Conservation (phyloP, 1,140 invertebrate species). For the Brachionus koreanus region DNA sequence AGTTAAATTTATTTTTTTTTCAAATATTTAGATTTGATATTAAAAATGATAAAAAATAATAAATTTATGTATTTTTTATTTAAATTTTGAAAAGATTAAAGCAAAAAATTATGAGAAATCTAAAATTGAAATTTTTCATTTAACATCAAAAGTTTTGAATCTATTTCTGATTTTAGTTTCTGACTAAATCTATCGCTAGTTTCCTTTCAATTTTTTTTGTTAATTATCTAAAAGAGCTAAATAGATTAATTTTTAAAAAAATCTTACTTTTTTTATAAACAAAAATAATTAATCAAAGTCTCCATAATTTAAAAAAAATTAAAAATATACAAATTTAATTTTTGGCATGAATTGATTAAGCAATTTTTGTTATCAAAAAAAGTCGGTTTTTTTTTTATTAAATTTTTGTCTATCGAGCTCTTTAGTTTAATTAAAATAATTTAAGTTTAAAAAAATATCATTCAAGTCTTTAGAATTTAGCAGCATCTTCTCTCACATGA, state of each 20-base stretch:
- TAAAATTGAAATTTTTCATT: slow-evolving; percentile 26
- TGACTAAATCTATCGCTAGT: neutral
- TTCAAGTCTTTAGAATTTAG: neutral
- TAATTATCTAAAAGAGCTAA: neutral
- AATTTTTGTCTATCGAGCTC: neutral
- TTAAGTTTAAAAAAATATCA: neutral
- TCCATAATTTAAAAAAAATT: too few species aligned
- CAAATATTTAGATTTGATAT: too few species aligned
- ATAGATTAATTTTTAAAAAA: neutral
- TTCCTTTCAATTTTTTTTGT: slow-evolving; percentile 10
- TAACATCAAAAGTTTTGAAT: neutral
- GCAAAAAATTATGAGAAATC: neutral
- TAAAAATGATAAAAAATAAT: too few species aligned
- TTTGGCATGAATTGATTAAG: too few species aligned
- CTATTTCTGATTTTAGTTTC: neutral
- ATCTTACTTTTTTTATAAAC: neutral
- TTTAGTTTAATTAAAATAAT: neutral
- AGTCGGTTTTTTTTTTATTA: too few species aligned
- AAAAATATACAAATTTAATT: too few species aligned
- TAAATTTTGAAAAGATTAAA: neutral
- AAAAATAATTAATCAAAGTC: too few species aligned
- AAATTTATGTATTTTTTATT: neutral
- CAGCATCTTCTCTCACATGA: slow-evolving; percentile 1
- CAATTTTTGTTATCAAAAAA: too few species aligned
- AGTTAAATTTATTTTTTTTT: too few species aligned